Evolutionary conservation across 2,888 invertebrate species (phyloP).

Genomic region (Meghimatium bilineatum): DNA sequence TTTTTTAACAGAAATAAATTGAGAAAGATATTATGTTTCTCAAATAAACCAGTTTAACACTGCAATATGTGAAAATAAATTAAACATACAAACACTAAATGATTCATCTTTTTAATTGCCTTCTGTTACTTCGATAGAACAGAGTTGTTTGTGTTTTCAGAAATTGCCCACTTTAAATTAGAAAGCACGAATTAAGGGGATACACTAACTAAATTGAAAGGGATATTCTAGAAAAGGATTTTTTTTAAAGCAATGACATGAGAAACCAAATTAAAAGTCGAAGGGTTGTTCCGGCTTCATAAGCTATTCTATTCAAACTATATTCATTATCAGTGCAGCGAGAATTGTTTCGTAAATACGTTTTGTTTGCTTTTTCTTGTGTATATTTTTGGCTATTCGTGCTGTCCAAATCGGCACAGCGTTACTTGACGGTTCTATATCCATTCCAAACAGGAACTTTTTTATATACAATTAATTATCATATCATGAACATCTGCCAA

Average conservation of each 20-base stretch:
- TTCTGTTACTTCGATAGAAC: background rate
- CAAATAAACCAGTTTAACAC: background rate
- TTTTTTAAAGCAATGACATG: too few species aligned
- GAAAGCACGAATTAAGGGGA: too few species aligned
- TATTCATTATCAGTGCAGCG: too few species aligned
- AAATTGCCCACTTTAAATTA: background rate
- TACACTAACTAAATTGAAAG: too few species aligned
- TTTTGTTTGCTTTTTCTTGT: too few species aligned
- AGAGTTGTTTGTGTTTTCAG: background rate
- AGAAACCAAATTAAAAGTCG: too few species aligned
- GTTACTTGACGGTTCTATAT: background rate
- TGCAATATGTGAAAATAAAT: background rate
- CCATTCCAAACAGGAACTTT: background rate
- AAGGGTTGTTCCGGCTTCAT: too few species aligned
- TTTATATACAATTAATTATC: background rate
- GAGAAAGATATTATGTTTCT: background rate
- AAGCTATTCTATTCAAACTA: too few species aligned
- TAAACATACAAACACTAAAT: background rate
- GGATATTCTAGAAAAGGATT: too few species aligned
- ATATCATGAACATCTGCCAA: conserved; percentile 20
- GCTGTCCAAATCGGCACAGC: background rate
- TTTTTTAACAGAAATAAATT: background rate
- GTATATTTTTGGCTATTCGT: background rate
- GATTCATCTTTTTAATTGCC: background rate
- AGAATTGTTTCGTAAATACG: too few species aligned